A percentile compares a stretch with the other conserved stretches of the same genome.
These are phyloP conservation scores for Actinia tenebrosa DNA, from an alignment of 64 coral and sea anemone genomes.

Conservation along the genomic window DNA sequence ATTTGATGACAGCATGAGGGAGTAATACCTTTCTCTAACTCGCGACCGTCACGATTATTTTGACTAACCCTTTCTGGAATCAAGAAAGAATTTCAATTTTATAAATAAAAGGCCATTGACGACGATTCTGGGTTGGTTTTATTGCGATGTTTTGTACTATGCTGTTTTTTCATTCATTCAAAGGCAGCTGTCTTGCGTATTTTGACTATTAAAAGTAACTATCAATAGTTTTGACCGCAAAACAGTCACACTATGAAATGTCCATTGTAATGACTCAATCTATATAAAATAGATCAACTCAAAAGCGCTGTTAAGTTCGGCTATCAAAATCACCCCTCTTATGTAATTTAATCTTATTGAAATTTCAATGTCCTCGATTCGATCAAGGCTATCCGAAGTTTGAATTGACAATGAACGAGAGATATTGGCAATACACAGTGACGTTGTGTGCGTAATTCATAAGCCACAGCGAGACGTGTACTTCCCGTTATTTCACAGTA, in stretches of 20 bases:
- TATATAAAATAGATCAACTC: conserved; percentile 10
- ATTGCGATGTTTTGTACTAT: background rate
- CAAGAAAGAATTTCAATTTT: background rate
- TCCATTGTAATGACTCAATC: background rate
- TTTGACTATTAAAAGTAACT: conserved; percentile 11
- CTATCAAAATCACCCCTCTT: background rate
- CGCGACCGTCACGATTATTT: background rate
- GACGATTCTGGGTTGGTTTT: background rate
- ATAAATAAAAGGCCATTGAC: background rate
- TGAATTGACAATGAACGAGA: background rate
- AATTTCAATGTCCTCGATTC: background rate
- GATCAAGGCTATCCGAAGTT: background rate
- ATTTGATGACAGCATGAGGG: background rate
- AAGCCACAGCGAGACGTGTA: background rate
- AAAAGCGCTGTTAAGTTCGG: background rate
- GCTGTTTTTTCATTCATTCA: background rate
- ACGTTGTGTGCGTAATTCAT: background rate
- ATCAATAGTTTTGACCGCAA: background rate
- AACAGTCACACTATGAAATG: background rate
- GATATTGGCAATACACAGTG: background rate
- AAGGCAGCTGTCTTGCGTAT: conserved; percentile 4
- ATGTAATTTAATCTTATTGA: background rate
- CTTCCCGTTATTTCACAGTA: background rate
- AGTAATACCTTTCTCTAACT: background rate
- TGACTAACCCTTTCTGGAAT: background rate